Evolutionary conservation across 2,888 invertebrate genomes (phyloP).

Genomic region (Cantharis nigra): DNA sequence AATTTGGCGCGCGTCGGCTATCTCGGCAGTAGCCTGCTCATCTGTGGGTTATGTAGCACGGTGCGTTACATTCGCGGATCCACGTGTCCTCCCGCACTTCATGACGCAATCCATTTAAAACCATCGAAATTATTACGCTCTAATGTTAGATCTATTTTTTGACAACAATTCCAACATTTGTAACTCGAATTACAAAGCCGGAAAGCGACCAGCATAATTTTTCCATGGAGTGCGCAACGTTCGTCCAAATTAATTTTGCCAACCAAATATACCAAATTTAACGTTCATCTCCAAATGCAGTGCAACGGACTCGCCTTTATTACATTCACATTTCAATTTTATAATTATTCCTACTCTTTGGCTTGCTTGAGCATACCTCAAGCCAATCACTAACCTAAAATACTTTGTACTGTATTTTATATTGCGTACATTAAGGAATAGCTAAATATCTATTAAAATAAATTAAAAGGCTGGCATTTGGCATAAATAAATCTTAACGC

Average conservation of each 20-base stretch:
- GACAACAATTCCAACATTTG: not conserved
- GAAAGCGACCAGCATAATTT: not conserved
- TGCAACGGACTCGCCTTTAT: not conserved
- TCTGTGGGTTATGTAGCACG: slow-evolving; percentile 24
- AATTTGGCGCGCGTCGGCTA: slow-evolving; percentile 50
- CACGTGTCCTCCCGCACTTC: slow-evolving; percentile 27
- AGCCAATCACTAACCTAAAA: not conserved
- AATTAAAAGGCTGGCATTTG: not conserved
- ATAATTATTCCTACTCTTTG: not conserved
- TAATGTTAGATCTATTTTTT: not conserved
- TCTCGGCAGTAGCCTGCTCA: slow-evolving; percentile 27
- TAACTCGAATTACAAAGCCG: not conserved
- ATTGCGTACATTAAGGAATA: not conserved
- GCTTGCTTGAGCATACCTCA: not conserved
- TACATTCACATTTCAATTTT: not conserved
- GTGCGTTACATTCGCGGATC: slow-evolving; percentile 10
- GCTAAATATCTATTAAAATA: not conserved
- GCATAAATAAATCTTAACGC: not conserved
- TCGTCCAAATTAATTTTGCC: not conserved
- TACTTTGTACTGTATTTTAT: not conserved
- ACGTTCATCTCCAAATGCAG: not conserved
- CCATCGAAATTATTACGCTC: not conserved
- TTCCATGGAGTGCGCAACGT: not conserved
- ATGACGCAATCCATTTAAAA: slow-evolving; percentile 10
- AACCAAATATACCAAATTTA: not conserved